Conservation (phyloP, 2,888 invertebrate species). For the Tetragnatha montana region DNA sequence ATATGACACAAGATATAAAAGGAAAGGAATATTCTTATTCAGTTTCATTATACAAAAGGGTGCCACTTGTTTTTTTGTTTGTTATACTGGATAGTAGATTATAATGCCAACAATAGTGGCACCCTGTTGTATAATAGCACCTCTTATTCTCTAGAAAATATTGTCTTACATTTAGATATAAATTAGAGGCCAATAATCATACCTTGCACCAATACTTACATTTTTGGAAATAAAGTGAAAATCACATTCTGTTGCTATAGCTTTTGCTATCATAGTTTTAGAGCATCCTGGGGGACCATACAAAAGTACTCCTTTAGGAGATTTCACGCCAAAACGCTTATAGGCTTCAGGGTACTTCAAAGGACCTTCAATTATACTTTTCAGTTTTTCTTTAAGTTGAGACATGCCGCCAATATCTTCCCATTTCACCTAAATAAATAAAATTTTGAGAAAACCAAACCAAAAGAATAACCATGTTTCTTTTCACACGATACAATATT, state of each 20-base stretch:
- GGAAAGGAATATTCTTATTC: background rate
- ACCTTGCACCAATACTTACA: conserved; percentile 75
- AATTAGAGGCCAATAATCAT: no score
- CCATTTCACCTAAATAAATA: conserved; percentile 82
- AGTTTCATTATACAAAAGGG: no score
- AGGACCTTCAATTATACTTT: conserved; percentile 96
- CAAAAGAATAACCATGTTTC: no score
- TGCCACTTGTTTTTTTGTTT: no score
- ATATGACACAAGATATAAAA: background rate
- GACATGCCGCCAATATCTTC: conserved; percentile 94
- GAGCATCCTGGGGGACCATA: conserved; percentile 99
- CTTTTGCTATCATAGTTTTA: conserved; percentile 98
- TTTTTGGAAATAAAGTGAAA: conserved; percentile 97
- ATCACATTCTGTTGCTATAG: conserved; percentile 94
- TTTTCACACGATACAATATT: no score
- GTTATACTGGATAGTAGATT: no score
- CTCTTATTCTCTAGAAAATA: no score
- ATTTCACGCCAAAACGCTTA: conserved; percentile 85
- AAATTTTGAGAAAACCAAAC: no score
- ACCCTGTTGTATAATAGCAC: no score
- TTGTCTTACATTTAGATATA: background rate
- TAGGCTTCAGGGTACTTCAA: conserved; percentile 90
- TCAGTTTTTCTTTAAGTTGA: conserved; percentile 88
- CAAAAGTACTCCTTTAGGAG: conserved; percentile 92
- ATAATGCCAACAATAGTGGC: no score